Evolutionary conservation across 2,888 invertebrate genomes (phyloP).

Genomic region (Caenorhabditis japonica): DNA sequence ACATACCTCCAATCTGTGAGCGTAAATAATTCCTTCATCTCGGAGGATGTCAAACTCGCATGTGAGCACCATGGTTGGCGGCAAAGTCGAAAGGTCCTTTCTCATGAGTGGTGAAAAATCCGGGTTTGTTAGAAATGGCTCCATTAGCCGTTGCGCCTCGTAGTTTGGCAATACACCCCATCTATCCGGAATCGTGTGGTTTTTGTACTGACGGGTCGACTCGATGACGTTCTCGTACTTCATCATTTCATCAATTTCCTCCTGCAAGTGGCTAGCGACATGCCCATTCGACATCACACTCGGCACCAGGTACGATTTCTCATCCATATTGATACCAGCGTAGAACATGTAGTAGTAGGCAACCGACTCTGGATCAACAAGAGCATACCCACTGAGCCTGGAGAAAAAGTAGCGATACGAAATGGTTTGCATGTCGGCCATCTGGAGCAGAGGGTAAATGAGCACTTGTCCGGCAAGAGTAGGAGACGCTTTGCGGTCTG

Average conservation of each 20-base stretch:
- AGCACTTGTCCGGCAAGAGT: slow-evolving; percentile 71
- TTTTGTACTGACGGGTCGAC: slow-evolving; percentile 35
- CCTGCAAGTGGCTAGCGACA: slow-evolving; percentile 33
- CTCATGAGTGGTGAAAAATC: slow-evolving; percentile 78
- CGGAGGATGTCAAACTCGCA: slow-evolving; percentile 78
- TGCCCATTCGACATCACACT: slow-evolving; percentile 66
- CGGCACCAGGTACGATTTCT: slow-evolving; percentile 49
- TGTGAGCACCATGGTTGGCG: slow-evolving; percentile 77
- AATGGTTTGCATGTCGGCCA: slow-evolving; percentile 77
- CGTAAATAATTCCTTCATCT: slow-evolving; percentile 78
- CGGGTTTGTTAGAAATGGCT: slow-evolving; percentile 69
- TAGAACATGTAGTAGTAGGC: slow-evolving; percentile 69
- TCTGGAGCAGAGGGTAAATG: slow-evolving; percentile 78
- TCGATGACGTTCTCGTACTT: slow-evolving; percentile 20
- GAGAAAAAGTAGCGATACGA: slow-evolving; percentile 68
- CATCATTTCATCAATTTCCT: slow-evolving; percentile 43
- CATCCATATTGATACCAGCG: slow-evolving; percentile 66
- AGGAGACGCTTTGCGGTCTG: slow-evolving; percentile 46
- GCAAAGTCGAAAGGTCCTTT: slow-evolving; percentile 69
- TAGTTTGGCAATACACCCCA: slow-evolving; percentile 12
- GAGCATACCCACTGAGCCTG: slow-evolving; percentile 59
- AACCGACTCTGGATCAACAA: slow-evolving; percentile 68
- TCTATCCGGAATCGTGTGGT: slow-evolving; percentile 29
- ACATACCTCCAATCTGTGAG: slow-evolving; percentile 71
- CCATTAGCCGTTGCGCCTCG: slow-evolving; percentile 54